A percentile compares a stretch with the other conserved stretches of the same genome.
These are phyloP conservation scores for Peromyscus melanophrys DNA, from an alignment of 2,797 vertebrate species.

Conservation along the genomic window DNA sequence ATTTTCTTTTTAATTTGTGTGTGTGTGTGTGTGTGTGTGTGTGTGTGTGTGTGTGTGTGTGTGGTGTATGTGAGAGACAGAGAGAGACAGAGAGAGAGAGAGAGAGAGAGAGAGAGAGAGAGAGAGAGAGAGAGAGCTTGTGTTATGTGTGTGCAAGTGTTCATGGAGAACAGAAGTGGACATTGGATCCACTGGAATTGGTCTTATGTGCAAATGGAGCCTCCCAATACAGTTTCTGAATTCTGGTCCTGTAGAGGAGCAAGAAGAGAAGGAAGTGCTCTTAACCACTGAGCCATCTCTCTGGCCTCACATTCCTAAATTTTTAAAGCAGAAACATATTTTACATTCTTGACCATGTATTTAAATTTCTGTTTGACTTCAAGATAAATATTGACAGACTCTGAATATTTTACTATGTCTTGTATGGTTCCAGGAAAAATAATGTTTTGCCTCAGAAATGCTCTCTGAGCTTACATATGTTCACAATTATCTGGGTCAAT, in stretches of 20 bases:
- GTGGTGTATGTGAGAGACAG: neutral
- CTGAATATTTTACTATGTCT: neutral
- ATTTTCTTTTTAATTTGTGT: neutral
- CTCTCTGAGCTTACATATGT: neutral
- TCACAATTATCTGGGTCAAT: slow-evolving; percentile 16
- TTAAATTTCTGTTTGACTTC: slow-evolving; percentile 45
- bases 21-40: neutral
- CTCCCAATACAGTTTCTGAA: neutral
- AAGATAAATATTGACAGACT: slow-evolving; percentile 9
- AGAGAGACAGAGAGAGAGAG: neutral
- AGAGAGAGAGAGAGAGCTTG: neutral
- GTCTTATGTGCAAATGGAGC: no score
- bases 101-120: neutral
- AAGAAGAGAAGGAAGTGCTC: neutral
- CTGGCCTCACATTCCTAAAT: neutral
- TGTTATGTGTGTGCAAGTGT: neutral
- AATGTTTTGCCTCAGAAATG: slow-evolving; percentile 55
- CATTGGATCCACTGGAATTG: neutral
- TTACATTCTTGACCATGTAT: slow-evolving; percentile 1
- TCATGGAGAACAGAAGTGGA: neutral
- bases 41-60: neutral
- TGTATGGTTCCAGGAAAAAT: slow-evolving; percentile 42
- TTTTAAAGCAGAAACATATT: neutral
- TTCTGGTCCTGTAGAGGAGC: no score
- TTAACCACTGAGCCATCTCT: neutral